A percentile compares a stretch with the other conserved stretches of the same genome.
These are phyloP conservation scores for Pogonus chalceus DNA, from an alignment of 1,140 invertebrate species.

Conservation along the genomic window DNA sequence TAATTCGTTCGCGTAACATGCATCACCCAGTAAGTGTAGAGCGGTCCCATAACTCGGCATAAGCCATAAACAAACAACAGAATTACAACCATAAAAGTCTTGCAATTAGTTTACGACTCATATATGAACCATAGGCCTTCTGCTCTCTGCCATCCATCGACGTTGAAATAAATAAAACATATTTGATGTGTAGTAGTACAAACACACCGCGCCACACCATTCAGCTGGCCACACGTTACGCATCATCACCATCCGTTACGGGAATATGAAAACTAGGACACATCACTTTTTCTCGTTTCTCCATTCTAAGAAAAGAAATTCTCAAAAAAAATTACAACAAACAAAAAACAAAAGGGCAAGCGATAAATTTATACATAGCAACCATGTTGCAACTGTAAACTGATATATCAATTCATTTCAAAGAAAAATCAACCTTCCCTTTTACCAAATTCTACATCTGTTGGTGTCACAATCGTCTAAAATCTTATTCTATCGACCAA, in stretches of 20 bases:
- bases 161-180: too few species aligned
- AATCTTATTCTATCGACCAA: neutral
- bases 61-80: neutral
- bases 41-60: neutral
- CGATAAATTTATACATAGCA: neutral
- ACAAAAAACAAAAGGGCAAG: neutral
- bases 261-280: neutral
- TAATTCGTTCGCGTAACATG: neutral
- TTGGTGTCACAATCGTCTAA: neutral
- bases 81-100: neutral
- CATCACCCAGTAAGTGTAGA: neutral
- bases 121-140: too few species aligned
- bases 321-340: neutral
- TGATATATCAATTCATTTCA: too few species aligned
- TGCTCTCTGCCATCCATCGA: too few species aligned
- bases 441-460: neutral
- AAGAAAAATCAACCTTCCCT: neutral
- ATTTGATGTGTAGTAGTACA: too few species aligned
- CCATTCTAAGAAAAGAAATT: neutral
- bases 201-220: too few species aligned
- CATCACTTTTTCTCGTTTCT: neutral
- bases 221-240: too few species aligned
- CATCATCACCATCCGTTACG: neutral
- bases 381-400: constrained; percentile 1
- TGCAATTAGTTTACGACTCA: neutral